Conservation (phyloP, 2,888 invertebrate species). For the Euplagia quadripunctaria region DNA sequence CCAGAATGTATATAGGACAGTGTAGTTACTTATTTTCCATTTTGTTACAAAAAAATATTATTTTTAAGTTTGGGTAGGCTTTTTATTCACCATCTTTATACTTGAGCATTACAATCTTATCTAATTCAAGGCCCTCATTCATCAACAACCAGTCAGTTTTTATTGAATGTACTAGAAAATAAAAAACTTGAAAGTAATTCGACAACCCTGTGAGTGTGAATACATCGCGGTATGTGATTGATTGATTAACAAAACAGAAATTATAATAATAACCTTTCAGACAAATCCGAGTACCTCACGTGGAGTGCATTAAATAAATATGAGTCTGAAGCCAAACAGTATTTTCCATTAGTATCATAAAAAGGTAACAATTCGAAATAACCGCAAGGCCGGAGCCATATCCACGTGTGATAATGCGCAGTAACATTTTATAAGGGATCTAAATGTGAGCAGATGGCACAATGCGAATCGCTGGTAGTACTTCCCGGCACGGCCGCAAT, state of each 20-base stretch:
- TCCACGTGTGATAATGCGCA: conserved; percentile 85
- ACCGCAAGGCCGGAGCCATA: conserved; percentile 75
- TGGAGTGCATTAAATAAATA: conserved; percentile 70
- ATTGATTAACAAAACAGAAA: conserved; percentile 42
- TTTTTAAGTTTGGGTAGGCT: too few species aligned
- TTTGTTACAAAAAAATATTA: too few species aligned
- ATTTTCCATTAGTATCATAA: conserved; percentile 84
- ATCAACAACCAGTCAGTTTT: too few species aligned
- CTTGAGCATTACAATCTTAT: neutral
- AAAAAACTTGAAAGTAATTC: too few species aligned
- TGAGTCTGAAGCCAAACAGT: conserved; percentile 75
- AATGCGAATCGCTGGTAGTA: conserved; percentile 79
- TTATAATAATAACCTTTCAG: conserved; percentile 37
- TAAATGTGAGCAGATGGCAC: conserved; percentile 85
- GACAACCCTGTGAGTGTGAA: conserved; percentile 4
- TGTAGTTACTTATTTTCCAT: too few species aligned
- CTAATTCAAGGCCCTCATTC: too few species aligned
- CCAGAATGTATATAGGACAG: too few species aligned
- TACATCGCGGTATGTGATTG: conserved; percentile 39
- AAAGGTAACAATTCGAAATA: conserved; percentile 82
- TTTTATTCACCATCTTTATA: neutral
- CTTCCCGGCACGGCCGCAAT: conserved; percentile 80
- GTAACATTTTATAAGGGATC: conserved; percentile 87
- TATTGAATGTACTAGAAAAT: too few species aligned
- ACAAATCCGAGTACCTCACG: conserved; percentile 48